These are phyloP conservation scores for Tetheella fluctuosa DNA, from an alignment of 2,888 invertebrate genomes.

Conservation along the genomic window DNA sequence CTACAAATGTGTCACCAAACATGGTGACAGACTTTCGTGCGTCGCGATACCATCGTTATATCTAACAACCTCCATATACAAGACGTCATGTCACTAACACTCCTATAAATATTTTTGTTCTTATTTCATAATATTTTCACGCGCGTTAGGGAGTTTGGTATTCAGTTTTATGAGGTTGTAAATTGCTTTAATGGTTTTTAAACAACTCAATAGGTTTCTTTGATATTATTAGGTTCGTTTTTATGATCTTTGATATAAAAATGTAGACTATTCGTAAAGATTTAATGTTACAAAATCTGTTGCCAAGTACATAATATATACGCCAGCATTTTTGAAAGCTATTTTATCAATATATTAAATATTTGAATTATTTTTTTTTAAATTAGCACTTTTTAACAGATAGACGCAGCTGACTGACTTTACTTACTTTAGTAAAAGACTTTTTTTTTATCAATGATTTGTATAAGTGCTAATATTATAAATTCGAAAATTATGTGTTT, in stretches of 20 bases:
- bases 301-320: no score
- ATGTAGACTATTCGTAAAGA: no score
- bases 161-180: background rate
- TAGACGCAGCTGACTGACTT: no score
- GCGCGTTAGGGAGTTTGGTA: background rate
- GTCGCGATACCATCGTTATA: conserved; percentile 16
- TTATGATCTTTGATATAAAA: background rate
- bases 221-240: background rate
- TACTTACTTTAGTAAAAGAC: no score
- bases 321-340: no score
- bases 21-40: conserved; percentile 3
- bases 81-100: conserved; percentile 16
- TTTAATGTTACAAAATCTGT: no score
- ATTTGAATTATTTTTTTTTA: no score
- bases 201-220: background rate
- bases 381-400: no score
- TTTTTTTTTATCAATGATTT: no score
- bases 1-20: conserved; percentile 6
- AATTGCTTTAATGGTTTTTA: conserved; percentile 2
- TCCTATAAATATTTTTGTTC: conserved; percentile 14
- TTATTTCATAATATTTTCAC: background rate
- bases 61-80: conserved; percentile 16
- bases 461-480: no score
- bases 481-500: no score
- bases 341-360: no score